Evolutionary conservation across 2,888 invertebrate genomes (phyloP), one percentile per base, ranked within the genome.

Genomic region (Mesoligia furuncula): DNA sequence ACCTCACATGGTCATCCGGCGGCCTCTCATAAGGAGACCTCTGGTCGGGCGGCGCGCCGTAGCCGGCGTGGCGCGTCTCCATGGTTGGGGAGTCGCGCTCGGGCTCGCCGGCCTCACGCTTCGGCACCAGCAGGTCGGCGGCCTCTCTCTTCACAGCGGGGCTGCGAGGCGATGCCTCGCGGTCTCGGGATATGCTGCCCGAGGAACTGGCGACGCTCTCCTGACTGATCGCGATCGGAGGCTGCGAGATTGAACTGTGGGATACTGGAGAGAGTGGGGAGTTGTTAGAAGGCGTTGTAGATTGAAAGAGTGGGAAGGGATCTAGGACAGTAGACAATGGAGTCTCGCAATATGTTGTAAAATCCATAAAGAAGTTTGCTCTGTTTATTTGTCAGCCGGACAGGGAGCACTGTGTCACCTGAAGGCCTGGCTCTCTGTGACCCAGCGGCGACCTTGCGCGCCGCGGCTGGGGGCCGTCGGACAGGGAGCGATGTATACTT

Each of bases 401-500:
- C 89, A 99, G 97, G 93, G 99, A 99, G 93, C 24, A 2, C 24
- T 45, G 27, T 31, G 39, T 81, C 73, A 95, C 95, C 93, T 86
- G 95, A 84, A 66, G 96, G 96, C 90, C 97, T 93, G 68, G 96
- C 95, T 85, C 97, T 96, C 90, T 96, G 96, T 57, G 98, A 98
- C 89, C 98, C 97, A 78, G 97, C 97, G 86, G 98, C 98, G 89
- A 98, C 98, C 96, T 99, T 99, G 95, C 98, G 98, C 91, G 99
- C 98, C 86, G 99, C 99, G 80, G 99, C 99, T 96, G 96, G 39
- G 36, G 36, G 36, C 8, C 20, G 17, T 99, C 99, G 88, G 27
- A 99, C 89, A 99, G 97, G 93, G 99, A 99, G 93, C 99, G 98
- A 99, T 99, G 99, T 70, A 99, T 99, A 97, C 99, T 99, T 92